Evolutionary conservation across 2,113 vertebrate species (phyloP), one percentile per base, ranked within the genome.

Genomic region (Vulpes lagopus): DNA sequence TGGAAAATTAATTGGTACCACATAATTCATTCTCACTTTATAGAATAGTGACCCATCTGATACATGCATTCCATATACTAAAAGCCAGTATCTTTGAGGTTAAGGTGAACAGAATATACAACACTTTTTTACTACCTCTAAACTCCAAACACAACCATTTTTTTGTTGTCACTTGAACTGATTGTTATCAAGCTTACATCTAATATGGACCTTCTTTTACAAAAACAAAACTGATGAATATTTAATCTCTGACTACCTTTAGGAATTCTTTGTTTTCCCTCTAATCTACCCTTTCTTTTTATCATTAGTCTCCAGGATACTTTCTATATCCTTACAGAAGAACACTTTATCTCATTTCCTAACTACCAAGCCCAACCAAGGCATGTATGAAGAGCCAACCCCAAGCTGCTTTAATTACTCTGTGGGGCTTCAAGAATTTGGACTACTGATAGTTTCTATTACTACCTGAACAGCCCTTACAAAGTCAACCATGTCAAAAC

Each of bases 381-480:
- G 43, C 19, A 16, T 0, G 15, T 16, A 11, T n/a, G 81, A 62
- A 60, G 0, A n/a, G 17, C 32, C 87, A 27, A 80, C 10, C 43
- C 16, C 3, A 0, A 51, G 30, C 16, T 64, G 9, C 57, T 82
- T 76, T 65, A 53, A 81, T 49, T 32, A 27, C 16, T 67, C 73
- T 53, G 55, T 19, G 51, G 53, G 89, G 57, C 93, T 55, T 69
- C 30, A 88, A 92, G 82, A 84, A 92, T 73, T 59, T 93, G 15
- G 53, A 57, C 32, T 64, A 27, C 5, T 78, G 25, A 8, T 57
- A 32, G 79, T 92, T 86, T 59, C 86, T 80, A 49, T 74, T 22
- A 64, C 38, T 80, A 51, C 57, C 43, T 84, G 30, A 12, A 60
- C 3, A 91, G 53, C 22, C 20, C 69, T 95, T 69, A 89, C 17